Base-by-base conservation (phyloP, 2,888 invertebrate species). In the Lasius platythorax region DNA sequence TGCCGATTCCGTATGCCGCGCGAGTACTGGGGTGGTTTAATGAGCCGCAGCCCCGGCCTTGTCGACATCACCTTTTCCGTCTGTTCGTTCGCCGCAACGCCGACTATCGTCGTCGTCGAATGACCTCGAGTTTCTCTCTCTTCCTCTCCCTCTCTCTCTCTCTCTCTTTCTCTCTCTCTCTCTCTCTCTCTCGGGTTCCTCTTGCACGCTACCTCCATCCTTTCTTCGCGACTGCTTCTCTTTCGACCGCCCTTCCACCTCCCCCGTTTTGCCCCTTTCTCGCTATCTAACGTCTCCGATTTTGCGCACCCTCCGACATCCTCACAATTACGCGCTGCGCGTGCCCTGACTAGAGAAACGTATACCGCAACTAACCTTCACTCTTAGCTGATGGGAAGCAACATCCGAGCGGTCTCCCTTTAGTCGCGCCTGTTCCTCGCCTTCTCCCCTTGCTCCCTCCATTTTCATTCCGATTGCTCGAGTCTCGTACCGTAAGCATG, bases 271-370 rank as follows among this genome's bases (percentile, higher is more conserved):
- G 76, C 78, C 58, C 87, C 76, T 87, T 84, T 90, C 83, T 76
- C 84, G 76, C 87, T 79, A 85, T 79, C 86, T 88, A 88, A 90
- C 89, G 87, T 86, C 89, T 90, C 87, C 85, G 87, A 89, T 87
- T 88, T 91, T 84, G 88, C 87, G 82, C 88, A 84, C 83, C 90
- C 87, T 87, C 90, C 85, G 87, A 94, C 93, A 91, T 93, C 94
- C 92, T 94, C 92, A 92, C 94, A 95, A 95, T 95, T 95, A 95
- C 94, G 79, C 79, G 94, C 89, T 83, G 94, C 93, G 92, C 95
- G 95, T 95, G 95, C 94, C 91, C 89, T 90, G 95, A 95, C 94
- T 95, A 86, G 91, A 88, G 92, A 94, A 94, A 93, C 92, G 87
- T 89, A 92, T 89, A 92, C 93, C 93, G 91, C 92, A 92, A 92